Evolutionary conservation across 2,797 vertebrate species (phyloP).

Genomic region (Hylomyscus alleni): DNA sequence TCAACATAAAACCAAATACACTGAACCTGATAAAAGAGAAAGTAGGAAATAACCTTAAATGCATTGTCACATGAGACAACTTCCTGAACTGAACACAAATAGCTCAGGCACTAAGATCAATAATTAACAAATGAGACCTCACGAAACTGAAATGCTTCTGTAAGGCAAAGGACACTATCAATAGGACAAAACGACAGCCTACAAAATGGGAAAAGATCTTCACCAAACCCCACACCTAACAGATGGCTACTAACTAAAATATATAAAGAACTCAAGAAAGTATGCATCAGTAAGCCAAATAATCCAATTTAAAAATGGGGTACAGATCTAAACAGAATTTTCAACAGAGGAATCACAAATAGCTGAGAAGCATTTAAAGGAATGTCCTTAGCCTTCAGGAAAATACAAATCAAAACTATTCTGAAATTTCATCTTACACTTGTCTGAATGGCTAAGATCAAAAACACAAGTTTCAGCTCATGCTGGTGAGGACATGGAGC

Average conservation of each 20-base stretch:
- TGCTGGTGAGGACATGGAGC: not conserved
- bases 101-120: not conserved
- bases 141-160: not conserved
- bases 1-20: not conserved
- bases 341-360: not conserved
- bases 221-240: not conserved
- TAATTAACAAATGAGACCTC: not conserved
- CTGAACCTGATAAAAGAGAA: not conserved
- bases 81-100: not conserved
- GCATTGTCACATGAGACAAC: not conserved
- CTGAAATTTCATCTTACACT: not conserved
- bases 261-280: not conserved
- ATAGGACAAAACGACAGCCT: not conserved
- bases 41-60: not conserved
- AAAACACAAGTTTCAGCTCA: not conserved
- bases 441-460: not conserved
- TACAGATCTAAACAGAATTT: not conserved
- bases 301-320: not conserved
- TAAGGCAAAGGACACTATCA: not conserved
- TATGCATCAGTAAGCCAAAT: not conserved
- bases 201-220: not conserved
- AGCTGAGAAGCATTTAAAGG: not conserved
- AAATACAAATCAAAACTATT: not conserved
- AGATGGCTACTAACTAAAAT: not conserved
- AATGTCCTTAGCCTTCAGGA: not conserved